phyloP scores from a whole-genome alignment of 2,888 invertebrate genomes.

The Idaea dimidiata region DNA sequence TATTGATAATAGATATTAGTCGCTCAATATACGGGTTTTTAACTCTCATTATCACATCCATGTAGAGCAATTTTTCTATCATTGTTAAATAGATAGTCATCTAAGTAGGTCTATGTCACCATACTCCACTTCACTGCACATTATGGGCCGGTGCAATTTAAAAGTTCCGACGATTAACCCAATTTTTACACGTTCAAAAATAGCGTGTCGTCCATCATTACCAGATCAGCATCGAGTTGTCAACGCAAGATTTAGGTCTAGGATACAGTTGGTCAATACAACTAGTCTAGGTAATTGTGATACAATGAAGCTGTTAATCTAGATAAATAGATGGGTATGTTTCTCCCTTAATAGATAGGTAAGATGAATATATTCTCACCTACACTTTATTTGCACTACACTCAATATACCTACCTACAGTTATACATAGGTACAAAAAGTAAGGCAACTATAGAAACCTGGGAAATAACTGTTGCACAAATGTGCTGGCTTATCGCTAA shows the following conservation, averaged over 20 bases:
- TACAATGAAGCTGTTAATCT: slow-evolving; percentile 19
- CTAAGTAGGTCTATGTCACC: slow-evolving; percentile 18
- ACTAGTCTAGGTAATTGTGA: slow-evolving; percentile 2
- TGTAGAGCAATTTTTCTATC: slow-evolving; percentile 9
- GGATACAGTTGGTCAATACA: slow-evolving; percentile 15
- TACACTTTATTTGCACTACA: no score
- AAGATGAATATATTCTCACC: no score
- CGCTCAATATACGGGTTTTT: background rate
- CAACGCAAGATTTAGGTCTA: slow-evolving; percentile 28
- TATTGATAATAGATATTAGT: no score
- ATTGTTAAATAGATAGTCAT: slow-evolving; percentile 9
- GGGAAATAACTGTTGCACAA: no score
- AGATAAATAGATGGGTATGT: background rate
- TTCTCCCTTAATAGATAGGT: no score
- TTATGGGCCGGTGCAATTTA: background rate
- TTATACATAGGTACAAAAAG: no score
- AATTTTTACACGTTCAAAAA: slow-evolving; percentile 24
- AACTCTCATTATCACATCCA: background rate
- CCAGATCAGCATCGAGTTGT: slow-evolving; percentile 18
- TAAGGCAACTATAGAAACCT: no score
- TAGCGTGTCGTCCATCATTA: slow-evolving; percentile 20
- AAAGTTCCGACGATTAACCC: slow-evolving; percentile 25
- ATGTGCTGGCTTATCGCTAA: no score
- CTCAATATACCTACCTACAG: no score
- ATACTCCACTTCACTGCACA: background rate